Conservation (phyloP, 2,888 invertebrate species). For the Stegana nigrithorax region DNA sequence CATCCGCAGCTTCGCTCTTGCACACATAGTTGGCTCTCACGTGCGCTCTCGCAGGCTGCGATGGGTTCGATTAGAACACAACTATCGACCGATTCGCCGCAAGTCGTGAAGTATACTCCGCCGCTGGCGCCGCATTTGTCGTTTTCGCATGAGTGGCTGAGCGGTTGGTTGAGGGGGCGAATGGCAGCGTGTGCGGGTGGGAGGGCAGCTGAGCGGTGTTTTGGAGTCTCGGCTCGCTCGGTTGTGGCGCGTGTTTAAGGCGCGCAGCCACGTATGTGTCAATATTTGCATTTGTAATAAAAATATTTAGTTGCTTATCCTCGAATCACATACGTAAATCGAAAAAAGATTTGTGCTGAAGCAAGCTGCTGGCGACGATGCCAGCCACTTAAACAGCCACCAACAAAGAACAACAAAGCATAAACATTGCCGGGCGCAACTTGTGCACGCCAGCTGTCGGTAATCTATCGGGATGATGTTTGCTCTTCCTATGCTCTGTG, state of each 20-base stretch:
- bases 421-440: not conserved
- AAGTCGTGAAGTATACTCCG: not conserved
- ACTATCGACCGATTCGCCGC: constrained; percentile 7
- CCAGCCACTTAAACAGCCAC: not conserved
- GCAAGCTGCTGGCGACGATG: not conserved
- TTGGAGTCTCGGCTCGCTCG: too few species aligned
- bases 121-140: not conserved
- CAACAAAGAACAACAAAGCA: too few species aligned
- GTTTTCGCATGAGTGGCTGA: not conserved
- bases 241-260: not conserved
- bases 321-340: constrained; percentile 43
- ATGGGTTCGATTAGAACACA: too few species aligned
- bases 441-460: not conserved
- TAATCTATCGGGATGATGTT: not conserved
- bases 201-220: not conserved
- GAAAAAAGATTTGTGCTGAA: constrained; percentile 53
- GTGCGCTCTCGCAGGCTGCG: too few species aligned
- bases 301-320: constrained; percentile 55
- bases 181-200: not conserved
- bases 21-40: not conserved
- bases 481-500: not conserved
- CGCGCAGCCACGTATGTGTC: too few species aligned
- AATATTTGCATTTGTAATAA: constrained; percentile 63
- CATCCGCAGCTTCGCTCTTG: not conserved
- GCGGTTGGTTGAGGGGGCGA: not conserved